These are phyloP conservation scores for Cryptotermes secundus DNA, from an alignment of 1,140 invertebrate genomes.

Conservation along the genomic window DNA sequence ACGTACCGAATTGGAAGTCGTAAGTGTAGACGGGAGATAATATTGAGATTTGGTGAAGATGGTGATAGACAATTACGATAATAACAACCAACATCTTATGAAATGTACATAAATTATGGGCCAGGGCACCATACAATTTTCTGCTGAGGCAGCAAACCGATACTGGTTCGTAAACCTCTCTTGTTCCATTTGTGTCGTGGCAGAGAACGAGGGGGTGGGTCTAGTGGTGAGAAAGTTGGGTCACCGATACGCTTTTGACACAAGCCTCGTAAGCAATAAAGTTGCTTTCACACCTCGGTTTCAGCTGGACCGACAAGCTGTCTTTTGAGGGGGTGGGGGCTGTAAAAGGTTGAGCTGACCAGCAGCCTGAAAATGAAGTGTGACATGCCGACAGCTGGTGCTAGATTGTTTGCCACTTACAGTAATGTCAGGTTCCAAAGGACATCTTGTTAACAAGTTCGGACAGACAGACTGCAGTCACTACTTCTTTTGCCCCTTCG, in stretches of 20 bases:
- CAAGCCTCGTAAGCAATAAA: conserved; percentile 7
- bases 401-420: background rate
- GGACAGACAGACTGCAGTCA: background rate
- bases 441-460: background rate
- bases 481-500: too few species aligned
- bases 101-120: too few species aligned
- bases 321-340: background rate
- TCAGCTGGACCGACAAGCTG: background rate
- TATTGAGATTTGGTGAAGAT: too few species aligned
- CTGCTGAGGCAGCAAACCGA: too few species aligned
- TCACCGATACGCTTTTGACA: background rate
- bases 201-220: too few species aligned
- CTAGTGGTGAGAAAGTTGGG: background rate
- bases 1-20: too few species aligned
- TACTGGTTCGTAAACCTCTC: background rate
- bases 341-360: background rate
- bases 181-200: too few species aligned
- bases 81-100: too few species aligned
- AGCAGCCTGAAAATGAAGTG: background rate
- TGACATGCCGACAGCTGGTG: background rate
- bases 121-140: too few species aligned
- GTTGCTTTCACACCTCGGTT: background rate
- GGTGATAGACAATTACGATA: too few species aligned
- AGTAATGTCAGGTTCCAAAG: background rate
- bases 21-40: too few species aligned